phyloP scores from a whole-genome alignment of 2,888 invertebrate species.

The Bruchidius siliquastri region DNA sequence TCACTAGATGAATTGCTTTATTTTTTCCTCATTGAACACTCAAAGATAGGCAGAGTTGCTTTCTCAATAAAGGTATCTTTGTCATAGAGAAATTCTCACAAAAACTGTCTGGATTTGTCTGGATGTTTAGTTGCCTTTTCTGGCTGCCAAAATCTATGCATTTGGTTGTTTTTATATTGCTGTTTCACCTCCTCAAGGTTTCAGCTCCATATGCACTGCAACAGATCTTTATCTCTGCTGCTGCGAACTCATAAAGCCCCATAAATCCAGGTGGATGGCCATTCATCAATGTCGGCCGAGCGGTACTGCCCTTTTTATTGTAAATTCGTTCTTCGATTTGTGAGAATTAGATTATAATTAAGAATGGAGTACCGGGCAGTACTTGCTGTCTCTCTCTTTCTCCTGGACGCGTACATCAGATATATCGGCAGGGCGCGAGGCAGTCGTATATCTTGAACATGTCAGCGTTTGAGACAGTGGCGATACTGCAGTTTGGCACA shows the following conservation, averaged over 20 bases:
- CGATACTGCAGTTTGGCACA: not conserved
- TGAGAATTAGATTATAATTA: not conserved
- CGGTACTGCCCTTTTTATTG: constrained; percentile 10
- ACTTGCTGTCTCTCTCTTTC: not conserved
- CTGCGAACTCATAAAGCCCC: not conserved
- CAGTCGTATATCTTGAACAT: not conserved
- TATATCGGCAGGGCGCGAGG: not conserved
- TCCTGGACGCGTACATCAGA: not conserved
- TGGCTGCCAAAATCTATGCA: no score
- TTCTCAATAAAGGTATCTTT: no score
- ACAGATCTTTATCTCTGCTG: not conserved
- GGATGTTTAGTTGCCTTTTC: no score
- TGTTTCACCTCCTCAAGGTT: not conserved
- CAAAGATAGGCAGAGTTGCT: no score
- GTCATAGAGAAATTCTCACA: no score
- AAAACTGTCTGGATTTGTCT: no score
- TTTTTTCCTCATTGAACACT: no score
- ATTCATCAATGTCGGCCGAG: constrained; percentile 13
- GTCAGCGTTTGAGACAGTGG: not conserved
- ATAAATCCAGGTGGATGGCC: constrained; percentile 7
- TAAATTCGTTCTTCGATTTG: constrained; percentile 6
- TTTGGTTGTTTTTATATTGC: not conserved
- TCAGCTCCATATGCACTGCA: not conserved
- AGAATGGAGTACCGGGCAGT: not conserved
- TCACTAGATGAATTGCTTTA: no score